Evolutionary conservation across 2,113 vertebrate species (phyloP).

Genomic region (Daphoenositta chrysoptera): DNA sequence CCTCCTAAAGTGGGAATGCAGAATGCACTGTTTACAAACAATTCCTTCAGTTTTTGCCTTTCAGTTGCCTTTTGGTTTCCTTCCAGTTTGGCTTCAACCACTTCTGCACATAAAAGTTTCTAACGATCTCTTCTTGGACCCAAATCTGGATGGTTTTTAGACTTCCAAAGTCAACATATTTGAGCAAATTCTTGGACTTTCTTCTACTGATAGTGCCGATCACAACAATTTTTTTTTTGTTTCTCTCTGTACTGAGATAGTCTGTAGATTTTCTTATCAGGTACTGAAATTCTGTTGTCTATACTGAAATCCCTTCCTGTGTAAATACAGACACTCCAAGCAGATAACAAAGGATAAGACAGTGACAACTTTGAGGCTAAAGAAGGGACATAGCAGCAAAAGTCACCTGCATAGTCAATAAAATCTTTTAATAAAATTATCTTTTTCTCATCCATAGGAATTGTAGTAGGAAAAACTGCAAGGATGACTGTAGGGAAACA

Average conservation of each 20-base stretch:
- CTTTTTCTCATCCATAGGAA: not conserved
- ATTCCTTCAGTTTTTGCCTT: conserved; percentile 35
- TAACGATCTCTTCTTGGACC: conserved; percentile 15
- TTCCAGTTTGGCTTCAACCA: conserved; percentile 30
- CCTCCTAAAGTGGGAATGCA: conserved; percentile 6
- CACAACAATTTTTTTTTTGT: not conserved
- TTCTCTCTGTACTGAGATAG: not conserved
- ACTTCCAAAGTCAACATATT: conserved; percentile 33
- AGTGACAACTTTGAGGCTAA: not conserved
- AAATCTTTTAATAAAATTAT: too few relatives aligned
- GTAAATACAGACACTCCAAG: not conserved
- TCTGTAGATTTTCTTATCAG: not conserved
- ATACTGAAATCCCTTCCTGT: not conserved
- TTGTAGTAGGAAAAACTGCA: not conserved
- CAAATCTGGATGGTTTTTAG: not conserved
- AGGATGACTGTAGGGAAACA: not conserved
- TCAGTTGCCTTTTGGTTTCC: conserved; percentile 31
- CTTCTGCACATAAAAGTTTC: conserved; percentile 5
- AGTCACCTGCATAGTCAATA: not conserved
- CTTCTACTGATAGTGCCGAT: not conserved
- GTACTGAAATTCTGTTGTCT: not conserved
- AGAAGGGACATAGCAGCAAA: not conserved
- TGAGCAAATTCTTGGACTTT: conserved; percentile 1
- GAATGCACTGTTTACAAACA: conserved; percentile 55
- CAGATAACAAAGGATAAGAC: not conserved